These are phyloP conservation scores for Trachurus trachurus DNA, from an alignment of 2,797 vertebrate species.

Conservation along the genomic window DNA sequence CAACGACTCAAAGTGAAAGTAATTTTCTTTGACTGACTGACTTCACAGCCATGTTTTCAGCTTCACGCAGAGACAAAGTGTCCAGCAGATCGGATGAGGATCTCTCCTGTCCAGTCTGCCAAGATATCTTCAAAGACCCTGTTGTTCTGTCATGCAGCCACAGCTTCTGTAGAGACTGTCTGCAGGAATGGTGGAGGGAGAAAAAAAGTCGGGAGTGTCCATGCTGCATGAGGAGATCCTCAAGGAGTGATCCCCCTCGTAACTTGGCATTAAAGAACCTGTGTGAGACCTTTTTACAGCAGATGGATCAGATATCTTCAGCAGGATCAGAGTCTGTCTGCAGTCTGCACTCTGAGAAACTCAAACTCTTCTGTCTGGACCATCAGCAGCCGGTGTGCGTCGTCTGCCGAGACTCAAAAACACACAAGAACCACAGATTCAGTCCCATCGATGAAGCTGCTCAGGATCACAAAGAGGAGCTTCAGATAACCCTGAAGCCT, in stretches of 20 bases:
- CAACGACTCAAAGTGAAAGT: constrained; percentile 41
- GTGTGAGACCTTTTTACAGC: constrained; percentile 41
- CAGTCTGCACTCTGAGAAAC: constrained; percentile 59
- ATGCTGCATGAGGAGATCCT: constrained; percentile 38
- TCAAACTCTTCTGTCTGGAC: constrained; percentile 67
- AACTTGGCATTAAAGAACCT: constrained; percentile 63
- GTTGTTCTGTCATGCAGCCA: constrained; percentile 64
- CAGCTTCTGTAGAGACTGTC: constrained; percentile 70
- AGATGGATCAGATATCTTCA: not conserved
- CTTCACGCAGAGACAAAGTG: constrained; percentile 38
- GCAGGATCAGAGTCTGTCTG: constrained; percentile 29
- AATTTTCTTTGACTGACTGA: not conserved
- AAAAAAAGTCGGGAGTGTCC: constrained; percentile 36
- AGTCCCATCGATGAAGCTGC: constrained; percentile 65
- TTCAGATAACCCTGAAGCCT: constrained; percentile 42
- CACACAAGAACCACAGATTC: constrained; percentile 56
- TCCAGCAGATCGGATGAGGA: constrained; percentile 30
- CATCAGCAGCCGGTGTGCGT: constrained; percentile 60
- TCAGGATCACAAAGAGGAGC: constrained; percentile 32
- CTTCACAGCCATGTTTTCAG: not conserved
- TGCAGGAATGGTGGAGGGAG: constrained; percentile 50
- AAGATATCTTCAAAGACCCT: constrained; percentile 48
- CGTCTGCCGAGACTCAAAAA: constrained; percentile 53
- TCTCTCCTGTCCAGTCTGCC: constrained; percentile 53
- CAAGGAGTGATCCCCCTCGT: constrained; percentile 30